Base-by-base conservation (phyloP, 2,888 invertebrate genomes). In the Acronicta alni region DNA sequence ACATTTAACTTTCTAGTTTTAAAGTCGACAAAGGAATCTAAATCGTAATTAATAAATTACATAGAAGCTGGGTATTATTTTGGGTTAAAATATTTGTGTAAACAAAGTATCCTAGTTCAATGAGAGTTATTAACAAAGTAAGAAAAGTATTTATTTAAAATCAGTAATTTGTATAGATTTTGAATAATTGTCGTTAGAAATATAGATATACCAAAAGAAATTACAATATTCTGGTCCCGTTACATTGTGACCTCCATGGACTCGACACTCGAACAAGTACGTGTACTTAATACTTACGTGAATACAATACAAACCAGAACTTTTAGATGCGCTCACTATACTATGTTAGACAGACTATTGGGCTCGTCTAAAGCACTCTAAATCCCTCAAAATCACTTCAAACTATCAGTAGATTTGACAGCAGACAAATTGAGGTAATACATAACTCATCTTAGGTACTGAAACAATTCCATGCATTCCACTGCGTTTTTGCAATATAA, bases 191-290 rank as follows among this genome's bases (percentile, higher is more conserved):
- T 16, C 56, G 41, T 30, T 59, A 55, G 26, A 48, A 56, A 41
- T 32, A 23, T 56, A 5, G 5, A 5, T 44, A 23, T 55, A 64
- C 65, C 49, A 71, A 53, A 57, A 69, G 52, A 23, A 20, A 39
- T 43, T 32, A 42, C 41, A 15, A 35, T 45, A 60, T 46, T 51
- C 46, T 39, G 12, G 55, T 70, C 44, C 72, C 72, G 72, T 63
- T 72, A 53, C 43, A 52, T 16, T 14, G 23, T 49, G n/a, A 62
- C 54, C 69, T 41, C 55, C 18, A 35, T 18, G 26, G 17, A 39
- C 47, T 70, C n/a, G 16, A 35, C 17, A 32, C 10, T 26, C 15
- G 23, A 38, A 15, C 42, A 42, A 39, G 1, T 20, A 10, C 10
- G n/a, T 35, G 0, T 35, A n/a, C n/a, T 35, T 30, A 12, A 35